Evolutionary conservation across 1,140 invertebrate species (phyloP), one percentile per base, ranked within the genome.

Genomic region (Proales similis): DNA sequence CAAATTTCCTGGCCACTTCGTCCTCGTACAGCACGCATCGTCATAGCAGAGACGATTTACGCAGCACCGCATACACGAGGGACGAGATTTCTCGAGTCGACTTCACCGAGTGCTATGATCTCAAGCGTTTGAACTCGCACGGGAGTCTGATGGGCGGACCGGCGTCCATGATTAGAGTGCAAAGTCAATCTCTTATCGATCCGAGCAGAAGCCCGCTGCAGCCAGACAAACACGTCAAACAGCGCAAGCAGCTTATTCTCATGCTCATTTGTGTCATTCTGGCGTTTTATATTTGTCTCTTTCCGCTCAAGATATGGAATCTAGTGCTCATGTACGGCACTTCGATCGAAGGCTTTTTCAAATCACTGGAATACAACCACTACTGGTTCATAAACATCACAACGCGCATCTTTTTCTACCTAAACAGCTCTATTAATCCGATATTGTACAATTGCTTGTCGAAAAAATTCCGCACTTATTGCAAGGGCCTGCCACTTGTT

Each of bases 301-400:
- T 57, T 57, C 51, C 51, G 12, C 24, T 57, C 12, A 57, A 57
- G 20, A 57, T 57, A 9, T 57, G 51, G 51, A 57, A 39, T 57
- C 38, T 57, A 22, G n/a, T 57, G 7, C 29, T 30, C 12, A 12
- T 57, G 12, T 57, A 42, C 45, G 33, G 17, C 4, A 20, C 20
- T 14, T 42, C 27, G 45, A 57, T 57, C 2, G 12, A 39, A 9
- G 51, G 51, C 11, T 57, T 57, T 30, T 57, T 42, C 12, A 22
- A 57, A 6, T 29, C 27, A 42, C 39, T 57, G 19, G 51, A 42
- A 17, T 57, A 42, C 20, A 57, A 27, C 4, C 19, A 42, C 45
- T 57, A 42, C 26, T 57, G 51, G 51, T 38, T 42, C 45, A 3
- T 57, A 2, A 57, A 57, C 45, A 19, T 57, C 27, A 57, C 36